Evolutionary conservation across 2,888 invertebrate species (phyloP).

Genomic region (Amiota communis): DNA sequence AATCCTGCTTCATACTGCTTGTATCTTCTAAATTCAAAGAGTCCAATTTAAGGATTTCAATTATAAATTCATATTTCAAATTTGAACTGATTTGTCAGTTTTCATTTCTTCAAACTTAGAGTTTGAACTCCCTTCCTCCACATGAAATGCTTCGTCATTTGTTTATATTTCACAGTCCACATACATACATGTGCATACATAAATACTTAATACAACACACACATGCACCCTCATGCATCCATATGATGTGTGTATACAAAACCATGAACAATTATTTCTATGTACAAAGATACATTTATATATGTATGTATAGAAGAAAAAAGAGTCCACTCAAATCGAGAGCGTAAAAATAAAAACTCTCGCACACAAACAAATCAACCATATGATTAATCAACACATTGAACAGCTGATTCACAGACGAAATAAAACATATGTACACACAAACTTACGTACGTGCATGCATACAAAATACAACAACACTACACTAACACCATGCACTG

Average conservation of each 20-base stretch:
- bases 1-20: too few species aligned
- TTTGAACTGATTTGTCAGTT: not conserved
- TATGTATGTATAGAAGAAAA: not conserved
- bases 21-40: too few species aligned
- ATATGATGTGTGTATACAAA: not conserved
- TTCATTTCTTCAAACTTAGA: not conserved
- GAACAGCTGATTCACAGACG: constrained; percentile 56
- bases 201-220: not conserved
- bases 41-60: too few species aligned
- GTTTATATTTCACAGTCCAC: constrained; percentile 28
- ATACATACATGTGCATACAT: not conserved
- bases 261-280: not conserved
- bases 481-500: too few species aligned
- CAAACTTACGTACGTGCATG: constrained; percentile 45
- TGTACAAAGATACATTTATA: too few species aligned
- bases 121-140: too few species aligned
- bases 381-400: constrained; percentile 61
- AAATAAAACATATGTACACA: constrained; percentile 30
- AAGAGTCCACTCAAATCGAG: not conserved
- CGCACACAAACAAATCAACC: constrained; percentile 41
- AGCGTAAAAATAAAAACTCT: not conserved
- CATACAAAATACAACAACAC: constrained; percentile 20
- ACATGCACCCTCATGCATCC: not conserved
- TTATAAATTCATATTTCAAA: too few species aligned
- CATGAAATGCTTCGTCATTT: constrained; percentile 23